Evolutionary conservation across 2,113 vertebrate species (phyloP).

Genomic region (Apteryx owenii): DNA sequence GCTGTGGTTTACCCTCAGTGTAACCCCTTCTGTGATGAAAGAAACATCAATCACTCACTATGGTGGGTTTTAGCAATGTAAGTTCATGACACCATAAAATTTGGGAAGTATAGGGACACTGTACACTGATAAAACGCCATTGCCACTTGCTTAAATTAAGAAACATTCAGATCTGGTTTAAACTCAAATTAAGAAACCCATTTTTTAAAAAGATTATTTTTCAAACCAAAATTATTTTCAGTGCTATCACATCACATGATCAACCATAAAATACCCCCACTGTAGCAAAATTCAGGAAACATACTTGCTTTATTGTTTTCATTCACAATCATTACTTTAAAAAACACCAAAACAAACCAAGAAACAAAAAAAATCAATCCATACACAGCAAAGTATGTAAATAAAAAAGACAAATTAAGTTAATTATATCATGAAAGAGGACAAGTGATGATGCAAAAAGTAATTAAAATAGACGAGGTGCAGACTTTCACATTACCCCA

Average conservation of each 20-base stretch:
- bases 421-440: not conserved
- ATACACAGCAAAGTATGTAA: not conserved
- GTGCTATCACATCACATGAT: not conserved
- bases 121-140: conserved; percentile 7
- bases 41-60: conserved; percentile 39
- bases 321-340: not conserved
- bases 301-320: not conserved
- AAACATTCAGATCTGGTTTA: conserved; percentile 7
- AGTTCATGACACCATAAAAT: conserved; percentile 28
- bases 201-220: conserved; percentile 27
- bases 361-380: not conserved
- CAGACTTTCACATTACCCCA: not conserved
- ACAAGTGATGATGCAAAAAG: not conserved
- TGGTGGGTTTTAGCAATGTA: conserved; percentile 49
- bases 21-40: conserved; percentile 20
- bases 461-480: not conserved
- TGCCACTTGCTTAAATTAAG: conserved; percentile 27
- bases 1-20: conserved; percentile 28
- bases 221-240: conserved; percentile 20
- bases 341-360: not conserved
- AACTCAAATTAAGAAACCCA: not conserved
- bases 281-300: conserved; percentile 14
- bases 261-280: not conserved
- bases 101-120: conserved; percentile 19
- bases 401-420: not conserved